A percentile compares a stretch with the other conserved stretches of the same genome.
Conservation (phyloP, 64 coral and sea anemone species). For the Pocillopora damicornis region DNA sequence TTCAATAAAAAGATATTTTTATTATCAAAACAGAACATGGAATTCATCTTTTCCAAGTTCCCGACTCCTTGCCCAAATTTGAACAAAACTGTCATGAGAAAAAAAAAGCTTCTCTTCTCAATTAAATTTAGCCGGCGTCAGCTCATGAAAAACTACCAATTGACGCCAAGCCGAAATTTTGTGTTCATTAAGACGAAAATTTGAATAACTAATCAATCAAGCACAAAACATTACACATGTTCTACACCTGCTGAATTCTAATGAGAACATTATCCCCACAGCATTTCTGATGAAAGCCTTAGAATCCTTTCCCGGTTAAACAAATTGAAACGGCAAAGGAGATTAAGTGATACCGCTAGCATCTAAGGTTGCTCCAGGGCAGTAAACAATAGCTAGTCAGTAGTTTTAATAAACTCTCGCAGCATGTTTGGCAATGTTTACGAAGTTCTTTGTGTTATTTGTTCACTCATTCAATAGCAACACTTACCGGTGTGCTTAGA, state of each 20-base stretch:
- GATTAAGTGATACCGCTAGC: no score
- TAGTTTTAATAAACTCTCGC: constrained; percentile 15
- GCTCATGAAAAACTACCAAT: neutral
- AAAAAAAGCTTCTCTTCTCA: neutral
- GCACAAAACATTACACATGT: neutral
- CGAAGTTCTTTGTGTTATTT: constrained; percentile 11
- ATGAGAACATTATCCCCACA: neutral
- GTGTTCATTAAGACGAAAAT: neutral
- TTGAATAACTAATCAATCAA: neutral
- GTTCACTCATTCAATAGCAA: neutral
- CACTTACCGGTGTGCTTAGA: neutral
- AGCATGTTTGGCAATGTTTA: constrained; percentile 12
- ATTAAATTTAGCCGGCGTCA: neutral
- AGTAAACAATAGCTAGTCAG: neutral
- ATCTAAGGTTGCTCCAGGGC: neutral
- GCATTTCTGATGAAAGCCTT: neutral
- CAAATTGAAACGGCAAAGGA: neutral
- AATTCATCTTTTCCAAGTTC: no score
- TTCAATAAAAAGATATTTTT: no score
- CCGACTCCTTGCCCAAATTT: no score
- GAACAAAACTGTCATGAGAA: no score
- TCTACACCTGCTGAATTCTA: neutral
- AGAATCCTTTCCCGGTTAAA: neutral
- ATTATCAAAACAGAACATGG: no score
- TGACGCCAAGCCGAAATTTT: neutral